Evolutionary conservation across 2,888 invertebrate species (phyloP), one percentile per base, ranked within the genome.

Genomic region (Drosophila setosimentum): DNA sequence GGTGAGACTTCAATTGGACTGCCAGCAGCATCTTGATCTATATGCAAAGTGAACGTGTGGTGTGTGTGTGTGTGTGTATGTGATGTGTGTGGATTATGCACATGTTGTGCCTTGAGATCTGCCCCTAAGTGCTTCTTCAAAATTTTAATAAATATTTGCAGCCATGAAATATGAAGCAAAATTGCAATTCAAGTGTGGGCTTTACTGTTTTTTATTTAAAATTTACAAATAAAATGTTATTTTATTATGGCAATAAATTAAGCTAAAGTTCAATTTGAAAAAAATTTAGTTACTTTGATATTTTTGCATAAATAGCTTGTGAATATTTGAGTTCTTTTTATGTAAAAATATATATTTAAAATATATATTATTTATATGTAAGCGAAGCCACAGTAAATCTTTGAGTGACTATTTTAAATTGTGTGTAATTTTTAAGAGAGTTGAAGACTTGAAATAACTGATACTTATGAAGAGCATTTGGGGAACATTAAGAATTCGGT

Each of bases 121-220:
- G 60, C 53, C 61, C 55, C 66, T 58, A 72, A 75, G 64, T 72
- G 68, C 64, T 76, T 45, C 61, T 57, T 55, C 53, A 68, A 70
- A 62, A 70, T 75, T 75, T 78, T 83, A 86, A 89, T 84, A 84
- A 80, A 73, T 70, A 83, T 86, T 86, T 74, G 49, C 53, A 35
- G 35, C 48, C 50, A 73, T 83, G 83, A 83, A 74, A 72, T 68
- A 88, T 62, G 68, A 60, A 57, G 35, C 13, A 50, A 53, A 66
- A 67, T 40, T 29, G n/a, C 30, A n/a, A 78, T 66, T 48, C 61
- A 61, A 69, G 48, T 50, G 57, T 30, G 40, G 35, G 29, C 13
- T 53, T 54, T 54, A 62, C 55, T 54, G 50, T 54, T 42, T 60
- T 61, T 2, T 16, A 49, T 29, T 45, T 48, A 24, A 49, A 37